Evolutionary conservation across 2,113 vertebrate genomes (phyloP), one percentile per base, ranked within the genome.

Genomic region (Grantiella picta): DNA sequence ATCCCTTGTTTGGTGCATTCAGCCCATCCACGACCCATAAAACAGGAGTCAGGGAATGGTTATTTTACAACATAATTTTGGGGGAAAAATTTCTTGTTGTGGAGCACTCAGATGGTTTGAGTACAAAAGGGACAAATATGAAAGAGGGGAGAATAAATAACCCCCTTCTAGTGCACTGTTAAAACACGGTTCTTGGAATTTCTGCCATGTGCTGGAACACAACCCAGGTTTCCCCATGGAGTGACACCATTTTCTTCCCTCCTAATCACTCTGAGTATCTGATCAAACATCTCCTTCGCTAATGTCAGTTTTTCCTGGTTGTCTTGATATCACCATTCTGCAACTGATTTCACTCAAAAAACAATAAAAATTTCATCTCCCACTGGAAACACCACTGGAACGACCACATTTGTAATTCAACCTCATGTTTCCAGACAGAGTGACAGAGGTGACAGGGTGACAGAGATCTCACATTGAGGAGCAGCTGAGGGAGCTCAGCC

Each of bases 341-440:
- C 3, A 1, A 12, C 65, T 7, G 9, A 24, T 4, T 33, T 23
- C 40, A 2, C 44, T 3, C 12, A 2, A 8, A 8, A 40, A 16
- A 5, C 38, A 29, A 16, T 1, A 8, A 9, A 20, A 65, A 42
- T 35, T 12, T 64, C 54, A 24, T 27, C 28, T 91, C 42, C 52
- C 10, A 16, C 63, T 28, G 57, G 20, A 16, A 70, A 17, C 12
- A 7, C 17, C 57, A 3, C 9, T 45, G 69, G 56, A 22, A 52
- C 0, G 28, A 45, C 9, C 47, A 28, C 47, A 0, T 10, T 35
- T 59, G 18, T 3, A 9, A 45, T 7, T 20, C 76, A 50, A 0
- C 15, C 35, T 47, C 65, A 0, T 0, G 1, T 21, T 54, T 22
- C 71, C 36, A 7, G 42, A n/a, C n/a, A n/a, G n/a, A n/a, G n/a